Conservation (phyloP, 2,797 vertebrate species). For the Pantherophis alleghaniensis region DNA sequence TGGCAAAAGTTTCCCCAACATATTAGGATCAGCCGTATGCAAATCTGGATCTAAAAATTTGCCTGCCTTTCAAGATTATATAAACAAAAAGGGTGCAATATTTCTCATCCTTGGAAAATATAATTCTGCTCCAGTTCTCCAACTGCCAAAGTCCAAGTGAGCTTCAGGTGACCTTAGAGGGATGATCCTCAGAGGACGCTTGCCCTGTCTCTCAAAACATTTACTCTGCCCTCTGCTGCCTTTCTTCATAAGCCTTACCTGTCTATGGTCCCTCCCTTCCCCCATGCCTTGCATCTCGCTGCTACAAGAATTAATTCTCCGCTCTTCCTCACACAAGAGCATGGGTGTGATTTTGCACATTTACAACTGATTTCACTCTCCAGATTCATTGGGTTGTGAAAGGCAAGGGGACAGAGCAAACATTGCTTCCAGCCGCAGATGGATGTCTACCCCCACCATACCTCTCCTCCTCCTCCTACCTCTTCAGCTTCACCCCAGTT, state of each 20-base stretch:
- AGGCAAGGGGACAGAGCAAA: conserved; percentile 11
- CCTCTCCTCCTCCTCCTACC: not conserved
- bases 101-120: not conserved
- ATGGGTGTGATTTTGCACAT: conserved; percentile 16
- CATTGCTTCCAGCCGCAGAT: no score
- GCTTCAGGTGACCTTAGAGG: not conserved
- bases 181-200: not conserved
- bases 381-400: conserved; percentile 27
- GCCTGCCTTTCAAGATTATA: not conserved
- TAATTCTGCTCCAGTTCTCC: not conserved
- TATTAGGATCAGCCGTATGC: not conserved
- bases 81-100: not conserved
- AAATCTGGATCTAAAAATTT: not conserved
- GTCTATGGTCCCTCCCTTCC: not conserved
- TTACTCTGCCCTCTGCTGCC: not conserved
- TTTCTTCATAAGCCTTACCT: not conserved
- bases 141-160: not conserved
- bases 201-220: not conserved
- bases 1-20: not conserved
- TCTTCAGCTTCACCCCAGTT: not conserved
- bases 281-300: not conserved
- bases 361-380: conserved; percentile 27
- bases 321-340: not conserved
- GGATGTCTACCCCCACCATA: not conserved
- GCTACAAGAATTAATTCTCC: conserved; percentile 18